These are phyloP conservation scores for Lycophotia porphyrea DNA, from an alignment of 2,888 invertebrate species.

Conservation along the genomic window DNA sequence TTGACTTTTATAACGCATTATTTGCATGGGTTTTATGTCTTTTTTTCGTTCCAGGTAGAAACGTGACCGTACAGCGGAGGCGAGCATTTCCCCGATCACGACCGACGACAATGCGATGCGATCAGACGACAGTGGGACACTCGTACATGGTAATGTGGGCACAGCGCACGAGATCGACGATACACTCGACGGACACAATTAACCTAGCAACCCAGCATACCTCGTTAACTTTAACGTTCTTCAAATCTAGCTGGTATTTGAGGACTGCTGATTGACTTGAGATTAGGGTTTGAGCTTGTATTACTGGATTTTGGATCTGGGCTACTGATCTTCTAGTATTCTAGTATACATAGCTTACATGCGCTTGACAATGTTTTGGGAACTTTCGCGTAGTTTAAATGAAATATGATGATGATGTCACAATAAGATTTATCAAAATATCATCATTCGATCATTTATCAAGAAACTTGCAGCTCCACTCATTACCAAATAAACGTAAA, in stretches of 20 bases:
- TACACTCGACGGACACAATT: slow-evolving; percentile 75
- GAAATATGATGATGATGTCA: not conserved
- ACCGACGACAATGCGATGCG: slow-evolving; percentile 80
- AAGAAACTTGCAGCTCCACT: not conserved
- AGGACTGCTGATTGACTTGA: slow-evolving; percentile 38
- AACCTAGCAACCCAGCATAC: slow-evolving; percentile 79
- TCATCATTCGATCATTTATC: not conserved
- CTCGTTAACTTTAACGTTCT: slow-evolving; percentile 72
- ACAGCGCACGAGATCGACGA: slow-evolving; percentile 66
- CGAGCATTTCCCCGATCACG: slow-evolving; percentile 83
- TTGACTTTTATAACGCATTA: slow-evolving; percentile 79
- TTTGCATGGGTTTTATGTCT: slow-evolving; percentile 78
- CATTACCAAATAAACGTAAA: slow-evolving; percentile 28
- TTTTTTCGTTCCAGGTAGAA: slow-evolving; percentile 77
- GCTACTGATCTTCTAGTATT: not conserved
- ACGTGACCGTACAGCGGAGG: slow-evolving; percentile 82
- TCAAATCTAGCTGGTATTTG: slow-evolving; percentile 64
- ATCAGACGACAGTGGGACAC: slow-evolving; percentile 76
- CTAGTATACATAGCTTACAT: not conserved
- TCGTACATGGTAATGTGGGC: slow-evolving; percentile 75
- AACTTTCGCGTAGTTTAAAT: not conserved
- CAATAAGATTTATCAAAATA: not conserved
- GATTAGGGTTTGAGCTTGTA: slow-evolving; percentile 36
- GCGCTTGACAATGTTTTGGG: not conserved
- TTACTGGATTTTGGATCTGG: not conserved